Conservation (phyloP, 2,888 invertebrate species). For the Leuctra nigra region DNA sequence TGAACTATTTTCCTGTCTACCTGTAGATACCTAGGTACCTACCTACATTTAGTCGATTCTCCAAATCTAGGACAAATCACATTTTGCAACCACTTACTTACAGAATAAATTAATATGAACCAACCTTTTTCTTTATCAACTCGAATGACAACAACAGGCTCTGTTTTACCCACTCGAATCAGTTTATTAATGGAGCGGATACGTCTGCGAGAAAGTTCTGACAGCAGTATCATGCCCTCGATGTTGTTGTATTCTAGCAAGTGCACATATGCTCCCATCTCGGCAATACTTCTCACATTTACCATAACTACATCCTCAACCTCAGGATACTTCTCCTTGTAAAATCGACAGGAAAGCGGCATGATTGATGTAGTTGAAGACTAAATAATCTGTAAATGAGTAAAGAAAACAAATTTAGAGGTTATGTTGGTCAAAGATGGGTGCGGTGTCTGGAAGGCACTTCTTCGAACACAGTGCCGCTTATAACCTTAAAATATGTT, state of each 20-base stretch:
- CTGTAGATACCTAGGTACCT: no score
- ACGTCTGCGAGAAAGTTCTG: constrained; percentile 95
- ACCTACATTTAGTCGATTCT: no score
- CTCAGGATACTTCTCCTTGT: constrained; percentile 95
- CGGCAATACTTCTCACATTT: constrained; percentile 94
- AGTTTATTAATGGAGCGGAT: constrained; percentile 99
- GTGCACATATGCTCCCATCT: constrained; percentile 99
- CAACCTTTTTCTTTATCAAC: constrained; percentile 99
- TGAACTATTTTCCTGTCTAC: no score
- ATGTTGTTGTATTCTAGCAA: constrained; percentile 97
- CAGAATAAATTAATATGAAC: no score
- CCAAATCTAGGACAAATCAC: no score
- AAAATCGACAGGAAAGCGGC: constrained; percentile 94
- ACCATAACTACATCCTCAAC: constrained; percentile 99
- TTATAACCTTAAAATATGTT: no score
- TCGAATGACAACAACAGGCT: constrained; percentile 98
- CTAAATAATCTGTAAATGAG: neutral
- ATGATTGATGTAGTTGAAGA: constrained; percentile 40
- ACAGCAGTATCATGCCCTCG: constrained; percentile 98
- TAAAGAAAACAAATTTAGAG: neutral
- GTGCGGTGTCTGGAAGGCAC: no score
- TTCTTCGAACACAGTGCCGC: no score
- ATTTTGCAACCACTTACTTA: no score
- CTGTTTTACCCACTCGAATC: constrained; percentile 96
- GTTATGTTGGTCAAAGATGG: constrained; percentile 13